A percentile compares a stretch with the other conserved stretches of the same genome.
These are phyloP conservation scores for Xanthorhoe designata DNA, from an alignment of 2,888 invertebrate genomes.

Conservation along the genomic window DNA sequence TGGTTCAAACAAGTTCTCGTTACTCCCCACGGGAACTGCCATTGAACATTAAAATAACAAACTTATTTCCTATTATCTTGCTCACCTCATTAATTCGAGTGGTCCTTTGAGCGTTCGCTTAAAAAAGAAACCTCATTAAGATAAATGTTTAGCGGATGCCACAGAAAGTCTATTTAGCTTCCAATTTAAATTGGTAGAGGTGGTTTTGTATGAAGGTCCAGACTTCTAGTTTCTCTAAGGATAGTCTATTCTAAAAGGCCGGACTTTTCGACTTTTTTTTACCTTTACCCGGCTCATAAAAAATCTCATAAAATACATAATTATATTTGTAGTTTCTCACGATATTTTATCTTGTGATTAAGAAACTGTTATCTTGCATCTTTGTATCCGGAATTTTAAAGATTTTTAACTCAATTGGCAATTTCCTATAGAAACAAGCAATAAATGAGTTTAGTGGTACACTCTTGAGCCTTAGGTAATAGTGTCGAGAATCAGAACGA, in stretches of 20 bases:
- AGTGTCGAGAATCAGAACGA: too few relatives aligned
- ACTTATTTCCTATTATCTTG: slow-evolving; percentile 51
- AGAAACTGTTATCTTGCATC: background rate
- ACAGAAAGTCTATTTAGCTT: slow-evolving; percentile 49
- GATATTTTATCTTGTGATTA: background rate
- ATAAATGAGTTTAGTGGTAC: too few relatives aligned
- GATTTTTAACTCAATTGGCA: too few relatives aligned
- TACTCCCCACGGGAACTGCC: slow-evolving; percentile 30
- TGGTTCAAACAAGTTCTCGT: slow-evolving; percentile 25
- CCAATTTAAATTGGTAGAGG: slow-evolving; percentile 54
- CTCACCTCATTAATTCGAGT: slow-evolving; percentile 53
- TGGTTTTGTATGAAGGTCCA: slow-evolving; percentile 47
- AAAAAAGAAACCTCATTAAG: slow-evolving; percentile 52
- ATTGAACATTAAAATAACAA: slow-evolving; percentile 45
- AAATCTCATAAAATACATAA: background rate
- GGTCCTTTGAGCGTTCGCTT: slow-evolving; percentile 50
- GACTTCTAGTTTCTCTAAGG: slow-evolving; percentile 41
- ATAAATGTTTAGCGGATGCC: slow-evolving; percentile 51
- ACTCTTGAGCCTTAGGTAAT: too few relatives aligned
- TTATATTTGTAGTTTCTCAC: background rate
- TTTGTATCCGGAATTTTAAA: background rate
- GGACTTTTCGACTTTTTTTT: background rate
- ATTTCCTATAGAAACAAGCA: too few relatives aligned
- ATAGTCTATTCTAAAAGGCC: slow-evolving; percentile 2
- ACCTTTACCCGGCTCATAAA: background rate